Evolutionary conservation across 1,140 invertebrate species (phyloP).

Genomic region (Apis mellifera): DNA sequence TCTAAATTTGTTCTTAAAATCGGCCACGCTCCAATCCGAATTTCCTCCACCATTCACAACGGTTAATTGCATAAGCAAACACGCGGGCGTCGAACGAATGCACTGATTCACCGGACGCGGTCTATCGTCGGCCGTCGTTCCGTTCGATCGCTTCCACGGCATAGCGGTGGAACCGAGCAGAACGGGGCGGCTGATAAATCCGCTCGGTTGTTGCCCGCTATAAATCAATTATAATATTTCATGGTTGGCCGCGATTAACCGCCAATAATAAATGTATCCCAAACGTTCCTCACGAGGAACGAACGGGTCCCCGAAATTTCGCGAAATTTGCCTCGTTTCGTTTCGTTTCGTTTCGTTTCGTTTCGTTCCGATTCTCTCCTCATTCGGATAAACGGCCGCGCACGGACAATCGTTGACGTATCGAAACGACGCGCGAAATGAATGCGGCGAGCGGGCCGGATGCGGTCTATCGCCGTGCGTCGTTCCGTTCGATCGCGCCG

Average conservation of each 20-base stretch:
- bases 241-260: slow-evolving; percentile 77
- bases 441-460: slow-evolving; percentile 39
- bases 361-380: neutral
- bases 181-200: slow-evolving; percentile 73
- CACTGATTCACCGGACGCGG: slow-evolving; percentile 60
- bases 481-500: slow-evolving; percentile 49
- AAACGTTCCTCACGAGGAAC: slow-evolving; percentile 13
- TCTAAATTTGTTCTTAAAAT: neutral
- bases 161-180: slow-evolving; percentile 46
- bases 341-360: neutral
- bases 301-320: neutral
- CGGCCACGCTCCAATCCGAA: neutral
- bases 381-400: neutral
- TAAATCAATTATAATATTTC: slow-evolving; percentile 81
- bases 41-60: slow-evolving; percentile 15
- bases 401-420: neutral
- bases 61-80: slow-evolving; percentile 59
- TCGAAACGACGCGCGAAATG: slow-evolving; percentile 39
- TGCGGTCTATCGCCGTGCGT: slow-evolving; percentile 40
- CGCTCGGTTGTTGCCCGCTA: slow-evolving; percentile 62
- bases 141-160: slow-evolving; percentile 62
- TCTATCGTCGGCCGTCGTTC: slow-evolving; percentile 63
- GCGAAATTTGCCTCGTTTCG: neutral
- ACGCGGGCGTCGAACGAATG: slow-evolving; percentile 57
- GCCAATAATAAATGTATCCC: slow-evolving; percentile 64